A percentile compares a stretch with the other conserved stretches of the same genome.
phyloP scores from a whole-genome alignment of 2,113 vertebrate species.

The Thymallus thymallus region DNA sequence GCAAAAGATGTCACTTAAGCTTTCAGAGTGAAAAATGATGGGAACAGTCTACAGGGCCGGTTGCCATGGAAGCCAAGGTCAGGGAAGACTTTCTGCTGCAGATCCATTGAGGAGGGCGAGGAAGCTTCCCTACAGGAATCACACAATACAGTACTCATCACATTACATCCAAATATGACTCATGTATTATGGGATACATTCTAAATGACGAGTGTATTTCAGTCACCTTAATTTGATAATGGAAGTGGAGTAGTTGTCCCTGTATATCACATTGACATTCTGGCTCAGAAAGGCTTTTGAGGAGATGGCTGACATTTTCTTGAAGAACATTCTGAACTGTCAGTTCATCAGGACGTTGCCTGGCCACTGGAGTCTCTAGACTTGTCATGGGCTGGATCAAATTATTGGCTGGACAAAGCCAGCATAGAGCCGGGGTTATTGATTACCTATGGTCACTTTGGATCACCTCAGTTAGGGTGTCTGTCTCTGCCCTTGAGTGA shows the following conservation, averaged over 20 bases:
- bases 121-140: too few relatives aligned
- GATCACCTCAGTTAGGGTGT: neutral
- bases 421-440: neutral
- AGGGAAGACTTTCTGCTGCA: neutral
- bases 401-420: neutral
- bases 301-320: too few relatives aligned
- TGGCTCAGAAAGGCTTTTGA: too few relatives aligned
- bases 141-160: too few relatives aligned
- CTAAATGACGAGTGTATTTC: too few relatives aligned
- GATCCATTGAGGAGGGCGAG: neutral
- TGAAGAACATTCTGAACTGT: too few relatives aligned
- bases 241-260: too few relatives aligned
- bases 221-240: too few relatives aligned
- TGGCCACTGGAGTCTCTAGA: neutral
- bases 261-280: too few relatives aligned
- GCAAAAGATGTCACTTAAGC: conserved; percentile 6
- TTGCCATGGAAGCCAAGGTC: conserved; percentile 14
- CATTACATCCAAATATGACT: too few relatives aligned
- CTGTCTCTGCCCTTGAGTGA: neutral
- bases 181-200: too few relatives aligned
- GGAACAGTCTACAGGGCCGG: neutral
- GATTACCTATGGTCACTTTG: neutral
- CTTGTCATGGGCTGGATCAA: neutral
- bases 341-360: neutral
- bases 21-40: neutral